Conservation (phyloP, 2,888 invertebrate species). For the Chrysolina americana region DNA sequence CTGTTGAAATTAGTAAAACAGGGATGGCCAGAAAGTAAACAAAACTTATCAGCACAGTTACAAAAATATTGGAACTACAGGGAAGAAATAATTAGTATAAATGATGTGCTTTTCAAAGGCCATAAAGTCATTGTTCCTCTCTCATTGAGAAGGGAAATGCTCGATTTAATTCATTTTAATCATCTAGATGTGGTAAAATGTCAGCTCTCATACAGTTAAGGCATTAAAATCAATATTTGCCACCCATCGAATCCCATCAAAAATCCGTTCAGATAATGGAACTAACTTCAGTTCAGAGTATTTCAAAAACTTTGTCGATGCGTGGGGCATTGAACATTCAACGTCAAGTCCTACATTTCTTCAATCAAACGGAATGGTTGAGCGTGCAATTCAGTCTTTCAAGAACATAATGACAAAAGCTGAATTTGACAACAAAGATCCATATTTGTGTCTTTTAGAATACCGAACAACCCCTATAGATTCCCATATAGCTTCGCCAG, state of each 20-base stretch:
- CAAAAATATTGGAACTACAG: slow-evolving; percentile 12
- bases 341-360: neutral
- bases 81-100: slow-evolving; percentile 22
- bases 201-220: no score
- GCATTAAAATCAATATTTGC: no score
- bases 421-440: neutral
- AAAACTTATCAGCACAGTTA: slow-evolving; percentile 3
- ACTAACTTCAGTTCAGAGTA: no score
- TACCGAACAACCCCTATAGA: no score
- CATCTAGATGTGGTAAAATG: slow-evolving; percentile 30
- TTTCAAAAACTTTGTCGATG: neutral
- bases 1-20: slow-evolving; percentile 13
- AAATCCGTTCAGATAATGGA: no score
- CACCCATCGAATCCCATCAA: no score
- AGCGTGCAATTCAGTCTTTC: neutral
- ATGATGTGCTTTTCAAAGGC: slow-evolving; percentile 22
- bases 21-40: slow-evolving; percentile 24
- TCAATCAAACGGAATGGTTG: no score
- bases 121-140: slow-evolving; percentile 18
- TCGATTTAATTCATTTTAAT: slow-evolving; percentile 10
- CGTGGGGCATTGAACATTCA: neutral
- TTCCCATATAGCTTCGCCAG: neutral
- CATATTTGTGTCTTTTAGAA: neutral
- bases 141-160: slow-evolving; percentile 22
- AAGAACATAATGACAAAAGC: neutral